Percentiles rank a stretch among this genome's conserved stretches.
phyloP scores from a whole-genome alignment of 2,888 invertebrate species.

The Apodemia zela region DNA sequence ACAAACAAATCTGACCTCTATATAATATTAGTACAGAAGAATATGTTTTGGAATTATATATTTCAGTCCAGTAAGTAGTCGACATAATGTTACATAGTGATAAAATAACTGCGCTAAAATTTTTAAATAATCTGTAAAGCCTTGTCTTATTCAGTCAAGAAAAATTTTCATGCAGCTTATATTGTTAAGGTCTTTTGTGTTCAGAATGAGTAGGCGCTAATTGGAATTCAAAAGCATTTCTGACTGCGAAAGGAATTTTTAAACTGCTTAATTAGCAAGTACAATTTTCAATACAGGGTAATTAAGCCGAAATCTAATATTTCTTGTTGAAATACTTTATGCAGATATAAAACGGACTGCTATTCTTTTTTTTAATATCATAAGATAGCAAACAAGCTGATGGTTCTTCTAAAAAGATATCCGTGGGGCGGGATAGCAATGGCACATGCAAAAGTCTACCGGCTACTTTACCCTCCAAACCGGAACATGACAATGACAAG shows the following conservation, averaged over 20 bases:
- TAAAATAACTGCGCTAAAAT: neutral
- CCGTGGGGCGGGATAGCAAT: too few species aligned
- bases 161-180: neutral
- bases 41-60: too few species aligned
- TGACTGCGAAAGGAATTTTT: slow-evolving; percentile 7
- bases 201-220: neutral
- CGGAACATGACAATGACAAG: too few species aligned
- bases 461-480: too few species aligned
- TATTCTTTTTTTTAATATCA: too few species aligned
- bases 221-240: slow-evolving; percentile 12
- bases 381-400: too few species aligned
- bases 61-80: too few species aligned
- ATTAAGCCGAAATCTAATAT: neutral
- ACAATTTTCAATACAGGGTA: slow-evolving; percentile 9
- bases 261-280: slow-evolving; percentile 3
- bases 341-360: neutral
- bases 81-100: too few species aligned
- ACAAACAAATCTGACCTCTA: too few species aligned
- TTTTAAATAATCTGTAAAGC: neutral
- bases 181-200: slow-evolving; percentile 5
- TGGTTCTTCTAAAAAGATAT: too few species aligned
- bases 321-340: neutral
- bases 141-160: neutral
- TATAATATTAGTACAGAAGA: too few species aligned
- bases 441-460: too few species aligned